These are phyloP conservation scores for Gymnocypris eckloni DNA, from an alignment of 2,797 vertebrate genomes.

Conservation along the genomic window DNA sequence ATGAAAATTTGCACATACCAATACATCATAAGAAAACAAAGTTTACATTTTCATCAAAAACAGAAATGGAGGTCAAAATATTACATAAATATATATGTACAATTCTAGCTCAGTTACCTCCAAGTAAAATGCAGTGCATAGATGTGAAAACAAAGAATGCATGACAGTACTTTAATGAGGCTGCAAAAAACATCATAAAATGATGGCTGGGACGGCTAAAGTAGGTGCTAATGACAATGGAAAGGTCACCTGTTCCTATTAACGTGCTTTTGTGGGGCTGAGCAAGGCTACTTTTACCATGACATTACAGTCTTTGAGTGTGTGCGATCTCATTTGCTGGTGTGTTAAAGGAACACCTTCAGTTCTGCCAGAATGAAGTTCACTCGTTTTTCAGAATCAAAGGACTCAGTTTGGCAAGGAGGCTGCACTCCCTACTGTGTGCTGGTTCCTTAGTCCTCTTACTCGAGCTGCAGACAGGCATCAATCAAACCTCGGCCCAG, in stretches of 20 bases:
- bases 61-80: conserved; percentile 20
- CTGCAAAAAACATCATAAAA: not conserved
- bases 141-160: conserved; percentile 31
- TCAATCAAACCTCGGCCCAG: conserved; percentile 36
- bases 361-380: conserved; percentile 30
- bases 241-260: conserved; percentile 16
- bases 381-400: conserved; percentile 31
- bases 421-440: conserved; percentile 32
- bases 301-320: not conserved
- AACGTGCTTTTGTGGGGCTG: not conserved
- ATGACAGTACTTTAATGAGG: conserved; percentile 31
- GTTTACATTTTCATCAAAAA: conserved; percentile 5
- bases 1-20: no score
- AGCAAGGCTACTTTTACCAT: not conserved
- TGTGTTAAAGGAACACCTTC: conserved; percentile 16
- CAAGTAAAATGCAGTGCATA: conserved; percentile 16
- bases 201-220: not conserved
- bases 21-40: not conserved
- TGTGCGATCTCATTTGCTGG: conserved; percentile 46
- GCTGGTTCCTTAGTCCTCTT: conserved; percentile 29
- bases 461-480: conserved; percentile 45
- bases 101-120: conserved; percentile 24
- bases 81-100: not conserved
- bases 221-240: conserved; percentile 37
- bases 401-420: conserved; percentile 34